A percentile compares a stretch with the other conserved stretches of the same genome.
Conservation (phyloP, 53 echinoderm and acorn worm genomes). For the Apostichopus leukothele region DNA sequence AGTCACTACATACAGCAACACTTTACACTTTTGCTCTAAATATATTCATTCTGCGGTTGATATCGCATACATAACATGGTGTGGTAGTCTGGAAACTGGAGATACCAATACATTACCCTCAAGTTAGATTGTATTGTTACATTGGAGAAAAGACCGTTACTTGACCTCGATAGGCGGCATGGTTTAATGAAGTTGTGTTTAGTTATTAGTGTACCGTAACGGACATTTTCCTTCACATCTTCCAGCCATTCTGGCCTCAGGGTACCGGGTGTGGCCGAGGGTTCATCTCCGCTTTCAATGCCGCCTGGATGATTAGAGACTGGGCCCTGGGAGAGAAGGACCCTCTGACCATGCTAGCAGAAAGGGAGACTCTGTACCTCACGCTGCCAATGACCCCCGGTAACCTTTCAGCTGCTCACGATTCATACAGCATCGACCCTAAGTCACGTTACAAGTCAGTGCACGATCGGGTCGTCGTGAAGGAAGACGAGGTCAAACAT, state of each 20-base stretch:
- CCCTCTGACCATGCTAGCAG: constrained; percentile 8
- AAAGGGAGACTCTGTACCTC: constrained; percentile 27
- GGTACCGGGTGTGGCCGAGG: constrained; percentile 33
- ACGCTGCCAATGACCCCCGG: neutral
- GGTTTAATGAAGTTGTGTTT: neutral
- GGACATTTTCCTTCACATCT: neutral
- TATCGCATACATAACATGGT: too few species aligned
- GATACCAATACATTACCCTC: too few species aligned
- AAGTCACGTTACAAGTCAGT: constrained; percentile 1
- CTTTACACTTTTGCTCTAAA: too few species aligned
- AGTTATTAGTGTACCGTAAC: neutral
- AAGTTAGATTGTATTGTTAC: too few species aligned
- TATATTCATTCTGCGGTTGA: too few species aligned
- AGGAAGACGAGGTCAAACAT: constrained; percentile 8
- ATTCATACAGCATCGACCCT: neutral
- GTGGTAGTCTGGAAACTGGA: too few species aligned
- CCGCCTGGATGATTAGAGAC: constrained; percentile 30
- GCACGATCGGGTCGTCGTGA: neutral
- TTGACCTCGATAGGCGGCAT: too few species aligned
- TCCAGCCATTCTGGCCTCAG: constrained; percentile 45
- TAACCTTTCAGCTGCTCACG: neutral
- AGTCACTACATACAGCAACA: too few species aligned
- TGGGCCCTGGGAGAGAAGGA: constrained; percentile 34
- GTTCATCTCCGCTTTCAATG: constrained; percentile 2
- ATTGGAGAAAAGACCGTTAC: too few species aligned